Base-by-base conservation (phyloP, 2,888 invertebrate genomes). In the Meliscaeva auricollis region DNA sequence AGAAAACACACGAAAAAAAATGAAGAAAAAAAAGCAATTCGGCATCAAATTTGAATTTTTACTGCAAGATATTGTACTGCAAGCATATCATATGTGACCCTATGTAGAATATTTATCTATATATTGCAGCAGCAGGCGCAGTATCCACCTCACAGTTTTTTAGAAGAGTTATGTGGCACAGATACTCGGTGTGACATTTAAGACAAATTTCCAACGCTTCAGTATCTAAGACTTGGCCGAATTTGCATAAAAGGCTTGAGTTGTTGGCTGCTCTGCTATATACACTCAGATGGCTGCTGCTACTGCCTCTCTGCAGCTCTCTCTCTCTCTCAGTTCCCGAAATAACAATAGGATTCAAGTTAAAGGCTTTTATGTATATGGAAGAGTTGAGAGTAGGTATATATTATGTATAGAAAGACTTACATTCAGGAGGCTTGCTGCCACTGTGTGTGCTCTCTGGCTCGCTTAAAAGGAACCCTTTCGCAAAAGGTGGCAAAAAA, bases 161-260 rank as follows among this genome's bases (percentile, higher is more conserved):
- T 35, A 22, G 58, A 81, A 81, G 85, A 85, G 48, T 85, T 81
- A 85, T 85, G 76, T 69, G 81, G 69, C 81, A 73, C 76, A 76
- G 85, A 81, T 85, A 81, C 56, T 68, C 68, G 72, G 35, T 56
- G 68, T 85, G 85, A 77, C 85, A 81, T 41, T 69, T 81, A 75
- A 80, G 85, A 85, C 85, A 85, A 85, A 85, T 85, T 85, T 81
- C 73, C 85, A 81, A 73, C 85, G 85, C 73, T 81, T 80, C 62
- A 75, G 60, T 80, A 81, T 85, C 85, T 73, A 85, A 78, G 81
- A 77, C 81, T 81, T 78, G 78, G 74, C 17, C 62, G 56, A 1
- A 78, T 83, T 81, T 85, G 74, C 85, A 85, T 85, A 85, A 73
- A 81, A 77, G 85, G 76, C 85, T 69, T 74, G 69, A 76, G 52